Evolutionary conservation across 2,113 vertebrate species (phyloP).

Genomic region (Formicarius rufipectus): DNA sequence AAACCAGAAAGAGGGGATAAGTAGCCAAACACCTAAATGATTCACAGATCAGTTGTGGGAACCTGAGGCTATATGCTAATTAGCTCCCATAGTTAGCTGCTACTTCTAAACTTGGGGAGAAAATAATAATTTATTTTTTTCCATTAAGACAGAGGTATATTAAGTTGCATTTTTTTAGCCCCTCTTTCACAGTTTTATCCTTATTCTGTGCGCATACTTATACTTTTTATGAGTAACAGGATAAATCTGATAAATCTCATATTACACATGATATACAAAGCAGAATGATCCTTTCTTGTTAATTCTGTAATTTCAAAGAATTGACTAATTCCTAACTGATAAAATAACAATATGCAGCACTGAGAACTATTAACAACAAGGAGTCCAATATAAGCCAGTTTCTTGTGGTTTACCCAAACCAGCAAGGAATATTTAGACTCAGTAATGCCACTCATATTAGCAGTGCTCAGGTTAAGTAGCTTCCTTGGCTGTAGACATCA

Average conservation of each 20-base stretch:
- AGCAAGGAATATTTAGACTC: not conserved
- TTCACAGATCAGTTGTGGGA: not conserved
- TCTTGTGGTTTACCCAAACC: not conserved
- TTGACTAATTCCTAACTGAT: not conserved
- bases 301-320: not conserved
- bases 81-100: not conserved
- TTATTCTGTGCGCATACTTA: not conserved
- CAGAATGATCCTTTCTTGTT: not conserved
- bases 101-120: not conserved
- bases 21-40: not conserved
- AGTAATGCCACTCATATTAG: not conserved
- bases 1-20: not conserved
- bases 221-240: not conserved
- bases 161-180: not conserved
- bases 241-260: not conserved
- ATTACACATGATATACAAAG: not conserved
- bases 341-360: not conserved
- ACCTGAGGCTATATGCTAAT: not conserved
- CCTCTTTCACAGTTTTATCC: not conserved
- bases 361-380: not conserved
- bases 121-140: not conserved
- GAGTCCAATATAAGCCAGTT: not conserved
- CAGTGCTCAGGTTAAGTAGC: not conserved
- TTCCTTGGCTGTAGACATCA: not conserved
- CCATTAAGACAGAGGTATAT: not conserved